Base-by-base conservation (phyloP, 1,140 invertebrate genomes). In the Lepidurus couesii region DNA sequence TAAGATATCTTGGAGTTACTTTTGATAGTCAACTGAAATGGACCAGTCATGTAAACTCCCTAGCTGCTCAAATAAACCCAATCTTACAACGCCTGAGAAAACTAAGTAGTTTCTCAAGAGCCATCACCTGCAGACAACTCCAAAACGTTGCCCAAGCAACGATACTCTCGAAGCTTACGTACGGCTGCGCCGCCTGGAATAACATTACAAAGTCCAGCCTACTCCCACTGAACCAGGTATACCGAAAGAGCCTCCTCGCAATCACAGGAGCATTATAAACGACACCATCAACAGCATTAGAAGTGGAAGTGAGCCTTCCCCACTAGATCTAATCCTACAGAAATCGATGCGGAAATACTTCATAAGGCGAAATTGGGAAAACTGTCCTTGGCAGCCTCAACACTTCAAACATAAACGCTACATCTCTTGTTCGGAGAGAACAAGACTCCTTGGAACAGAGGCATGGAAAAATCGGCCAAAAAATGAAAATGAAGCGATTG, bases 11-110 rank as follows among this genome's bases (percentile, higher is more conserved):
- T n/a, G 75, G 75, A 8, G 10, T 76, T 44, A 44, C 42, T n/a
- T 76, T 76, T n/a, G 75, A 76, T 42, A 47, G 45, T 16, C 16
- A 76, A 44, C n/a, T 76, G n/a, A 44, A 42, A 44, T 76, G 75
- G 75, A 43, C 21, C 16, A 21, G 1, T n/a, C 75, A 76, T n/a
- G 44, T 42, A 26, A 42, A 44, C 42, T n/a, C 16, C 42, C 42
- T 44, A 44, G 75, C 75, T 11, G n/a, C 75, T 9, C 1, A 76
- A 42, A n/a, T 16, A 11, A 76, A n/a, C 34, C 16, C 44, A 26
- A 44, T 44, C 75, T 4, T 76, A 10, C 75, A 76, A 42, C 44
- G 42, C n/a, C 16, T 44, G 42, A 76, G 2, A 76, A n/a, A 44
- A 21, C 42, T 76, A 42, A 21, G 21, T 43, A 44, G 11, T 7